Evolutionary conservation across 2,113 vertebrate genomes (phyloP).

Genomic region (chimpanzee (Pan troglodytes)): DNA sequence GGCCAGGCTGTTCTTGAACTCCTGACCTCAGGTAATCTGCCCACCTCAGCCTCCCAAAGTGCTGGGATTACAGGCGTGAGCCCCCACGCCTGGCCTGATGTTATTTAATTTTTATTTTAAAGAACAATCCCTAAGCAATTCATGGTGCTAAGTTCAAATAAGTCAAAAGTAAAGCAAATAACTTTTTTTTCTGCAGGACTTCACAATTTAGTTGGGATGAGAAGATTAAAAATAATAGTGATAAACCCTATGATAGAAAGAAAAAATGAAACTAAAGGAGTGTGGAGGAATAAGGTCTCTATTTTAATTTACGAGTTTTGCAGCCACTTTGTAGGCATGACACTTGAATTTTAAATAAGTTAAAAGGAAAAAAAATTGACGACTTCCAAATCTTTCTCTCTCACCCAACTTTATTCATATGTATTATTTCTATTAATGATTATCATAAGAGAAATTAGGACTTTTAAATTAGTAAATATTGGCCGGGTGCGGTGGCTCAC

Average conservation of each 20-base stretch:
- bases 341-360: background rate
- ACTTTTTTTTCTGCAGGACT: background rate
- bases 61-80: too few species aligned
- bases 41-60: too few species aligned
- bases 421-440: background rate
- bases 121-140: background rate
- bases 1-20: too few species aligned
- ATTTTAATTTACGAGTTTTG: background rate
- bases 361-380: background rate
- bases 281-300: too few species aligned
- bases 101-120: background rate
- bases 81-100: background rate
- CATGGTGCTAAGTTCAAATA: background rate
- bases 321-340: too few species aligned
- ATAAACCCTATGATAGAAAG: background rate
- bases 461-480: background rate
- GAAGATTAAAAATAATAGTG: background rate
- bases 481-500: too few species aligned
- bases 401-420: background rate
- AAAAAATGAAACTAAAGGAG: too few species aligned
- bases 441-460: background rate
- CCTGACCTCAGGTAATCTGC: too few species aligned
- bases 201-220: background rate
- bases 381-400: background rate
- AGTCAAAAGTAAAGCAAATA: background rate